Conservation (phyloP, 1,140 invertebrate genomes). For the Epicauta chinensis region DNA sequence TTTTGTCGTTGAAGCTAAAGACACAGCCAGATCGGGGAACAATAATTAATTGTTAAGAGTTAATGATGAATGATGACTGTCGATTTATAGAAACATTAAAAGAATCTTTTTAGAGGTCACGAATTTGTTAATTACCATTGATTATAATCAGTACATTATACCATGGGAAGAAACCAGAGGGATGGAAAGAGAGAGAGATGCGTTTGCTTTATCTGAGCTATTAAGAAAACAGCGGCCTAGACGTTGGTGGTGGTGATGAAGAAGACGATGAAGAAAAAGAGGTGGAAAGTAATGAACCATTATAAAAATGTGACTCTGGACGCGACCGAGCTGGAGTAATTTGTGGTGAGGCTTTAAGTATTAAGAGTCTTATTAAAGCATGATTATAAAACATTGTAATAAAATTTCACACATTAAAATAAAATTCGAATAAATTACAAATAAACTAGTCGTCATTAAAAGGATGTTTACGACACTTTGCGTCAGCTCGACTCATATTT, state of each 20-base stretch:
- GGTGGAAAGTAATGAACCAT: constrained; percentile 3
- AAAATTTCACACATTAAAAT: constrained; percentile 45
- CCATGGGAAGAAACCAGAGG: too few species aligned
- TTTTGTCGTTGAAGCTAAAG: constrained; percentile 35
- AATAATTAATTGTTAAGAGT: constrained; percentile 41
- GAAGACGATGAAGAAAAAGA: background rate
- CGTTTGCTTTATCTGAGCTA: too few species aligned
- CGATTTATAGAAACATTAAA: constrained; percentile 35
- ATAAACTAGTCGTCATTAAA: constrained; percentile 43
- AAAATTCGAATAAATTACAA: constrained; percentile 44
- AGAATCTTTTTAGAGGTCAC: constrained; percentile 33
- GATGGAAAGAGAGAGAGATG: background rate
- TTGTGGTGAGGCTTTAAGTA: constrained; percentile 36
- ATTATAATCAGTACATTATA: constrained; percentile 19
- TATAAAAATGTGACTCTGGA: constrained; percentile 6
- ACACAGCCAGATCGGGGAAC: constrained; percentile 21
- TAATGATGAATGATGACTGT: constrained; percentile 42
- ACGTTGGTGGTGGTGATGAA: too few species aligned
- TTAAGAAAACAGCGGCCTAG: too few species aligned
- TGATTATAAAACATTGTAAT: constrained; percentile 45
- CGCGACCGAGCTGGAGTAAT: constrained; percentile 20
- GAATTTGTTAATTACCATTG: constrained; percentile 40
- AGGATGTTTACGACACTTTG: constrained; percentile 42
- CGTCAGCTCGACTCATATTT: constrained; percentile 41
- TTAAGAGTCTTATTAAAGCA: constrained; percentile 43